Base-by-base conservation (phyloP, 2,797 vertebrate species). In the Gambelia wislizenii region DNA sequence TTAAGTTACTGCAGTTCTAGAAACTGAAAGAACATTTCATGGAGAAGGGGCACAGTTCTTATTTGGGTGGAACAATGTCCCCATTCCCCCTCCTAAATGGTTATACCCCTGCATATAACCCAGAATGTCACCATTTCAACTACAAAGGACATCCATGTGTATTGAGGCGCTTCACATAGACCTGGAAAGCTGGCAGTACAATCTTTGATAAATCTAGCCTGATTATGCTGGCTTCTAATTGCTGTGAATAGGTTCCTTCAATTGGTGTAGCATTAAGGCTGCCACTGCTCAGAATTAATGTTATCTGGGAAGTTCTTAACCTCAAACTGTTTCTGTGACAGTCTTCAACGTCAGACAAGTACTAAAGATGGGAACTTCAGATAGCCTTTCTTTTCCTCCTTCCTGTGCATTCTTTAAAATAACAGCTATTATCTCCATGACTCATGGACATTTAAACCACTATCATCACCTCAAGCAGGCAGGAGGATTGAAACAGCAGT, bases 371-470 rank as follows among this genome's bases (percentile, higher is more conserved):
- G 67, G 93, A 93, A 90, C 85, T 89, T 89, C 87, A 91, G 61
- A 91, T 91, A 81, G 44, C 67, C 64, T 49, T 82, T 87, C 67
- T 85, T 94, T 91, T 83, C 14, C 64, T 67, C 59, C 78, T 90
- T 47, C 64, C 59, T 89, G 30, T 82, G 78, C 84, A 90, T 92
- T 93, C 89, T 94, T 91, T 93, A 90, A 93, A 91, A 92, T 84
- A 94, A 67, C 70, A 93, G 81, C 85, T 94, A 64, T 84, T 88
- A 94, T 89, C 59, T 83, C 64, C 47, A 44, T 95, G 94, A 95
- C 91, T 96, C 94, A 95, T 39, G 92, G 91, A 89, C 92, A 93
- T 90, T 91, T 92, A 95, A 89, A 88, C 82, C 2, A 0, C 91
- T 89, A 78, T 78, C 86, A 91, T 64, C 61, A 76, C 81, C 89